Evolutionary conservation across 2,797 vertebrate genomes (phyloP).

Genomic region (Natrix natrix): DNA sequence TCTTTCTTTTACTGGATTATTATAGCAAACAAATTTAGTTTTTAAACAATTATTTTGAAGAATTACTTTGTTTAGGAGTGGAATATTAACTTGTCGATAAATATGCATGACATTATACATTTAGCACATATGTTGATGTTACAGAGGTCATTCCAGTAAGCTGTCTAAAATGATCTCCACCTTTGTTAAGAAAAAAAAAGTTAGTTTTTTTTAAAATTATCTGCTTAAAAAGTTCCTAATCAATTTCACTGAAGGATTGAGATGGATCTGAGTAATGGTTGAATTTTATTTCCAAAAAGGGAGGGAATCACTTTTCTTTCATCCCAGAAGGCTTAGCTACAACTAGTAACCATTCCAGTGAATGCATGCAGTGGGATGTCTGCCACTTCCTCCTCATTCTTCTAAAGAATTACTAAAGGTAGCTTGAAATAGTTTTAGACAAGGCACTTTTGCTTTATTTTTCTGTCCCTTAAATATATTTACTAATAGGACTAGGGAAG

Average conservation of each 20-base stretch:
- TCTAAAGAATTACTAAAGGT: not conserved
- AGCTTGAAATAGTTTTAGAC: not conserved
- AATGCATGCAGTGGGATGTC: not conserved
- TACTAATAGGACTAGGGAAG: not conserved
- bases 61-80: not conserved
- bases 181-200: not conserved
- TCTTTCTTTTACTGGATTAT: slow-evolving; percentile 1
- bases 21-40: not conserved
- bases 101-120: not conserved
- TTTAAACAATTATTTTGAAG: not conserved
- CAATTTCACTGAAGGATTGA: not conserved
- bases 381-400: not conserved
- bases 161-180: not conserved
- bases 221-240: not conserved
- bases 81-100: not conserved
- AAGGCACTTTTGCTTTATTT: not conserved
- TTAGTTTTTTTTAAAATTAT: not conserved
- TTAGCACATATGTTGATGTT: not conserved
- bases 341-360: no score
- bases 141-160: not conserved
- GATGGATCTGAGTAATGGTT: not conserved
- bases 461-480: not conserved
- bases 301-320: not conserved
- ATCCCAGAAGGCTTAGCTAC: not conserved
- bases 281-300: not conserved